Percentiles rank a stretch among this genome's conserved stretches.
These are phyloP conservation scores for Takifugu flavidus DNA, from an alignment of 2,113 vertebrate genomes.

Conservation along the genomic window DNA sequence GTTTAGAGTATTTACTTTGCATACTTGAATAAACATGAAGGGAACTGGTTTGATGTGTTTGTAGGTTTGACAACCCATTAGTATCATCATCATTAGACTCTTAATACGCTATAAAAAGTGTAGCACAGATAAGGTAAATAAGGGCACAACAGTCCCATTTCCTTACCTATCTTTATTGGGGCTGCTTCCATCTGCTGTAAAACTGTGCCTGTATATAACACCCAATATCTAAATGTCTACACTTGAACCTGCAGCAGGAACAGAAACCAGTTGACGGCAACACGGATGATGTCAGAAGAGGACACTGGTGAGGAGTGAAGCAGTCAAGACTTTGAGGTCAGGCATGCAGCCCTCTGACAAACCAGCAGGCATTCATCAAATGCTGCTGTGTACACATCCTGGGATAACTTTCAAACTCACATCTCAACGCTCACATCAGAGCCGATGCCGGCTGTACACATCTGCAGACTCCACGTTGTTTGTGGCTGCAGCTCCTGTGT, in stretches of 20 bases:
- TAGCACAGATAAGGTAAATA: too few relatives aligned
- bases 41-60: background rate
- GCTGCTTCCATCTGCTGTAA: background rate
- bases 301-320: background rate
- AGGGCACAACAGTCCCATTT: too few relatives aligned
- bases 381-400: constrained; percentile 61
- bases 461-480: constrained; percentile 54
- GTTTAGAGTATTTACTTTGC: too few relatives aligned
- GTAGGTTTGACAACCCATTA: background rate
- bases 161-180: too few relatives aligned
- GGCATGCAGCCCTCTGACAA: constrained; percentile 29
- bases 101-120: too few relatives aligned
- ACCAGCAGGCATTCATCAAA: constrained; percentile 57
- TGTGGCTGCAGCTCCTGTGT: constrained; percentile 52
- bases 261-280: constrained; percentile 3
- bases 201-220: background rate
- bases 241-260: constrained; percentile 9
- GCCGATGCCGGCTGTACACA: constrained; percentile 51
- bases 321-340: constrained; percentile 34
- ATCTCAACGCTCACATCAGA: constrained; percentile 36
- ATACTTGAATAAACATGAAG: too few relatives aligned
- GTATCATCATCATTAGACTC: background rate
- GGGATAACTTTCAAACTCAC: constrained; percentile 47
- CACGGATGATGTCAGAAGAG: constrained; percentile 6
- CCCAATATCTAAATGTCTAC: background rate